Base-by-base conservation (phyloP, 2,888 invertebrate species). In the Hedya salicella region DNA sequence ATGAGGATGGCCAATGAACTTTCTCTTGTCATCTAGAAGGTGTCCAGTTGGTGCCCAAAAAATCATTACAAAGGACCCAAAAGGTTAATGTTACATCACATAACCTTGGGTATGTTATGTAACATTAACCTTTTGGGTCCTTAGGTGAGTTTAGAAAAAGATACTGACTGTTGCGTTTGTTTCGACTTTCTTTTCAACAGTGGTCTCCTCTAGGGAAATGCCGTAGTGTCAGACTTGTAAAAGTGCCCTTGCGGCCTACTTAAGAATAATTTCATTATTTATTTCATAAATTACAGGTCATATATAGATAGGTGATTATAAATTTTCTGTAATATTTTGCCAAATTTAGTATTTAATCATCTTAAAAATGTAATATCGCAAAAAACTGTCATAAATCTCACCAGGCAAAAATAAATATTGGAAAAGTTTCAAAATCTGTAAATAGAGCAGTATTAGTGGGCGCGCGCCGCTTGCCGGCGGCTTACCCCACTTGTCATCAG, bases 391-490 rank as follows among this genome's bases (percentile, higher is more conserved):
- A 54, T 54, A 53, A 62, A 54, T 53, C 16, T 13, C 39, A 49
- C 48, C 19, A 3, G 16, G 11, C 42, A 36, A 44, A 30, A 65
- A 65, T 57, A 65, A 60, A 53, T 48, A 63, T 60, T 65, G 65
- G 65, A 65, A 60, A 60, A 39, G 65, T 60, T 65, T 60, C 65
- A 65, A 65, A 49, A 48, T 16, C 40, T 60, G 48, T 54, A 60
- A 54, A 54, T 54, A 61, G 17, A 48, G 48, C 52, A 30, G 49
- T 42, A 8, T 40, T 30, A 0, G 57, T 54, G 61, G 54, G 48
- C 1, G 66, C 48, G 9, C 14, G 46, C 48, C 32, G 19, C 40
- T 17, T 42, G 50, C 52, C 59, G 46, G 14, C 52, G 14, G 11
- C 44, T 46, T 53, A 46, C 30, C 17, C 59, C 14, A 42, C 59